A percentile compares a stretch with the other conserved stretches of the same genome.
These are phyloP conservation scores for Echinometra lucunter DNA, from an alignment of 53 echinoderm and acorn worm species.

Conservation along the genomic window DNA sequence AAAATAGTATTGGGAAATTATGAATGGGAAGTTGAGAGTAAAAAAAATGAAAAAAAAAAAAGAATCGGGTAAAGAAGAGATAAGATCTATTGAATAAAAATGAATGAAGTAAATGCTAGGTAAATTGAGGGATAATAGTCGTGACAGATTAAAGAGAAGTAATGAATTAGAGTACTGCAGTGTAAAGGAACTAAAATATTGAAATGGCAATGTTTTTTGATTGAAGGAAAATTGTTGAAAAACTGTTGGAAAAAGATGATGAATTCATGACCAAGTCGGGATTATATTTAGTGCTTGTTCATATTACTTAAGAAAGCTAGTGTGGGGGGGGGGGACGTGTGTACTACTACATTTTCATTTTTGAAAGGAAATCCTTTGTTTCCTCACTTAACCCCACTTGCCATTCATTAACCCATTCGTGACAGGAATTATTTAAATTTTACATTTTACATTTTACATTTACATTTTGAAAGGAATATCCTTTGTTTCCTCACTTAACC, in stretches of 20 bases:
- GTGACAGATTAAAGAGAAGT: neutral
- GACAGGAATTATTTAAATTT: too few relatives aligned
- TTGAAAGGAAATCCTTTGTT: too few relatives aligned
- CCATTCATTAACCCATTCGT: too few relatives aligned
- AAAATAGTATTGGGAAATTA: too few relatives aligned
- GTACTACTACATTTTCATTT: too few relatives aligned
- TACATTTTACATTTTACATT: too few relatives aligned
- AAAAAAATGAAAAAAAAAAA: neutral
- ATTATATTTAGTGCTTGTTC: neutral
- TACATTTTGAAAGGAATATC: too few relatives aligned
- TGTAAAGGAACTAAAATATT: neutral
- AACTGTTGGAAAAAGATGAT: neutral
- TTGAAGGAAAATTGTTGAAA: neutral
- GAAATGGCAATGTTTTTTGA: neutral
- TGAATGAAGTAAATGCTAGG: neutral
- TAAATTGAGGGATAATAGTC: neutral
- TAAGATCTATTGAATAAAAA: neutral
- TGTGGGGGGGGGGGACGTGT: too few relatives aligned
- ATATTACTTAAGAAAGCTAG: too few relatives aligned
- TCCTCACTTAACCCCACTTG: too few relatives aligned
- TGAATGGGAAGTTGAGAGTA: neutral
- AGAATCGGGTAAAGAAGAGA: neutral
- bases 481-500: too few relatives aligned
- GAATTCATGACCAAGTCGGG: neutral
- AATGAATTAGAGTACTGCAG: neutral